phyloP scores from a whole-genome alignment of 2,888 invertebrate species.

The Drosophila meridiana region DNA sequence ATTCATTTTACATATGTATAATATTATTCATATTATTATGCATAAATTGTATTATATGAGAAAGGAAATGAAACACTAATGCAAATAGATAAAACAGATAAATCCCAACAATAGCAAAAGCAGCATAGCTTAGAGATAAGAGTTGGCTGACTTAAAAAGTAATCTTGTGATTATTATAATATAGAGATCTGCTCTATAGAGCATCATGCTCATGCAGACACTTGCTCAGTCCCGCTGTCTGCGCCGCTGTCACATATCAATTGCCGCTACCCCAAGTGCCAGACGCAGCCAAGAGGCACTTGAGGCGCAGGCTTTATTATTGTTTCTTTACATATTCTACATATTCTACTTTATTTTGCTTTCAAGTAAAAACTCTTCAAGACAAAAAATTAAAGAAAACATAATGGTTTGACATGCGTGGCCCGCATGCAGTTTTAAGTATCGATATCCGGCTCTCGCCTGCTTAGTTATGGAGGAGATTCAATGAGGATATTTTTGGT shows the following conservation, averaged over 20 bases:
- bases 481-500: slow-evolving; percentile 23
- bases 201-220: neutral
- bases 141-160: neutral
- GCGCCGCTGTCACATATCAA: slow-evolving; percentile 54
- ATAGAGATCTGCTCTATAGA: neutral
- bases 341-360: slow-evolving; percentile 37
- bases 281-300: slow-evolving; percentile 47
- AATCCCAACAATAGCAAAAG: neutral
- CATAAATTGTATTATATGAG: too few species aligned
- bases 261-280: slow-evolving; percentile 56
- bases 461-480: slow-evolving; percentile 36
- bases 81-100: neutral
- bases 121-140: neutral
- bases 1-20: too few species aligned
- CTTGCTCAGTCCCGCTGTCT: slow-evolving; percentile 16
- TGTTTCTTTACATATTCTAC: slow-evolving; percentile 33
- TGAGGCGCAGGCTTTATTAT: slow-evolving; percentile 41
- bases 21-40: too few species aligned
- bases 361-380: slow-evolving; percentile 22
- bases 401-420: slow-evolving; percentile 5
- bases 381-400: slow-evolving; percentile 17
- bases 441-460: slow-evolving; percentile 68
- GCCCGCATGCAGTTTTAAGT: slow-evolving; percentile 59
- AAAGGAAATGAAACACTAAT: neutral
- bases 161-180: neutral